Evolutionary conservation across 2,888 invertebrate genomes (phyloP).

Genomic region (Stratiomys singularior): DNA sequence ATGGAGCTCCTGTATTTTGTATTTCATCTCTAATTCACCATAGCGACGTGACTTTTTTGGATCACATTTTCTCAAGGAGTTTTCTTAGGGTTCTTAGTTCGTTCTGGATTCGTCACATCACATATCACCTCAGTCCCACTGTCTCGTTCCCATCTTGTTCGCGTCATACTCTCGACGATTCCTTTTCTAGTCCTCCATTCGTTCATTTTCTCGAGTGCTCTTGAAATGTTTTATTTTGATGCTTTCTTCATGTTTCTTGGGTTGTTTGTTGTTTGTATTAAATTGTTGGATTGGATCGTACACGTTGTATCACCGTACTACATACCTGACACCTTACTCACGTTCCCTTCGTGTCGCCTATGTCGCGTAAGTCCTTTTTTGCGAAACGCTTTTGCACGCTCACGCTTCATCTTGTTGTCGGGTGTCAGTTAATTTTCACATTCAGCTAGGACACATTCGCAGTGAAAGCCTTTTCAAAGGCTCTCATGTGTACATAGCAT

Average conservation of each 20-base stretch:
- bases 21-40: conserved; percentile 40
- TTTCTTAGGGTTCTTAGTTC: conserved; percentile 29
- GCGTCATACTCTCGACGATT: conserved; percentile 2
- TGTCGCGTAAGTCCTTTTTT: neutral
- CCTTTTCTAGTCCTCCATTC: conserved; percentile 16
- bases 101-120: conserved; percentile 41
- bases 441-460: neutral
- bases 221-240: conserved; percentile 46
- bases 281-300: conserved; percentile 33
- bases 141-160: neutral
- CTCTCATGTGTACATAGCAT: neutral
- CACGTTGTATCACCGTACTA: neutral
- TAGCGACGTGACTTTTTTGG: conserved; percentile 45
- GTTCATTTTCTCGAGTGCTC: conserved; percentile 41
- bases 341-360: neutral
- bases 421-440: neutral
- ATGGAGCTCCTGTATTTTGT: conserved; percentile 23
- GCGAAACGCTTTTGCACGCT: neutral
- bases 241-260: conserved; percentile 33
- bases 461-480: neutral
- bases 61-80: conserved; percentile 42
- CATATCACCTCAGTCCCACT: conserved; percentile 1
- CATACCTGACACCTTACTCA: neutral
- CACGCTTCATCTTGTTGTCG: neutral
- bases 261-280: conserved; percentile 27